Evolutionary conservation across 1,140 invertebrate genomes (phyloP).

Genomic region (Anthonomus grandis): DNA sequence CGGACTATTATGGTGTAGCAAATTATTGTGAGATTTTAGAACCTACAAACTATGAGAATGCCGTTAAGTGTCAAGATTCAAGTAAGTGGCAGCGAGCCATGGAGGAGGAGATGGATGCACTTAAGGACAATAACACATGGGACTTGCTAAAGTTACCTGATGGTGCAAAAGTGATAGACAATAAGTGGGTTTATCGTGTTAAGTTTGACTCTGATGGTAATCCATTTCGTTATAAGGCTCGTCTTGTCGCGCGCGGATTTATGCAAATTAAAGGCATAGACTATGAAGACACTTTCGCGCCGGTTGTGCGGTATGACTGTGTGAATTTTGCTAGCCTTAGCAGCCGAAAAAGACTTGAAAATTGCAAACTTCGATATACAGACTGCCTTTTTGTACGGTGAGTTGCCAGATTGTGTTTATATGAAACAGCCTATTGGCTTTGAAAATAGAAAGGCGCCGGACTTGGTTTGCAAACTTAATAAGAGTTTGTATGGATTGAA

Average conservation of each 20-base stretch:
- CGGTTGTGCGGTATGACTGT: conserved; percentile 44
- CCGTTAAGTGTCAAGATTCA: too few relatives aligned
- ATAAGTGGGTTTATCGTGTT: conserved; percentile 43
- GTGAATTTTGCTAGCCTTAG: conserved; percentile 44
- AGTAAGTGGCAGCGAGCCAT: too few relatives aligned
- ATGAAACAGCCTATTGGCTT: conserved; percentile 47
- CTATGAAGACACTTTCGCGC: conserved; percentile 46
- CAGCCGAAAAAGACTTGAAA: conserved; percentile 41
- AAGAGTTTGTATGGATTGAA: conserved; percentile 50
- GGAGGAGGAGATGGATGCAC: too few relatives aligned
- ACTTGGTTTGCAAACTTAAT: conserved; percentile 33
- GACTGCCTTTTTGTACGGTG: conserved; percentile 50
- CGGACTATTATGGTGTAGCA: too few relatives aligned
- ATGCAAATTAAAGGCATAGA: conserved; percentile 43
- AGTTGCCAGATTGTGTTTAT: conserved; percentile 48
- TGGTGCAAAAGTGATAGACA: conserved; percentile 35
- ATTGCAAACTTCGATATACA: conserved; percentile 46
- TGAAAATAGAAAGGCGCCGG: conserved; percentile 7
- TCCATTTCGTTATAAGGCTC: conserved; percentile 36
- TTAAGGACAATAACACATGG: conserved; percentile 11
- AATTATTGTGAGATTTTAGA: too few relatives aligned
- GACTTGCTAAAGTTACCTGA: too few relatives aligned
- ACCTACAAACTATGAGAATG: too few relatives aligned
- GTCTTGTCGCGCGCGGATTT: conserved; percentile 46
- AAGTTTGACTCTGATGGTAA: conserved; percentile 22